These are phyloP conservation scores for Heteromurus nitidus DNA, from an alignment of 2,888 invertebrate genomes.

Conservation along the genomic window DNA sequence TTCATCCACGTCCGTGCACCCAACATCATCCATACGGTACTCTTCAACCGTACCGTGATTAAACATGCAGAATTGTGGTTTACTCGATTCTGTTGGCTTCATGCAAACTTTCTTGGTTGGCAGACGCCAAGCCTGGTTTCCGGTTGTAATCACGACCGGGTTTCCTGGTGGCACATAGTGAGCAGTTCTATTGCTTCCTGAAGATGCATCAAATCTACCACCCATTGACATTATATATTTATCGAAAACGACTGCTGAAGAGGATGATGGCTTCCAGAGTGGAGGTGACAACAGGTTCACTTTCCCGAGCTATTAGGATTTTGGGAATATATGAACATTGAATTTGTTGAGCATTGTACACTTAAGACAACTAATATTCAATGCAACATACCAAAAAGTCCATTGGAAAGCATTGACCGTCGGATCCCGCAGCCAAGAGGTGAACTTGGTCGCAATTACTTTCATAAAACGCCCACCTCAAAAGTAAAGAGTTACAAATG, in stretches of 20 bases:
- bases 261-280: neutral
- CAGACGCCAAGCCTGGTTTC: slow-evolving; percentile 28
- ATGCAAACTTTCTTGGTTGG: slow-evolving; percentile 25
- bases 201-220: neutral
- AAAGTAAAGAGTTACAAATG: neutral
- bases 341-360: neutral
- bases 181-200: neutral
- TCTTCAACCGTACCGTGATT: slow-evolving; percentile 24
- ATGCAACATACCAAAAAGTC: slow-evolving; percentile 31
- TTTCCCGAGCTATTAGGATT: slow-evolving; percentile 33
- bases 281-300: slow-evolving; percentile 25
- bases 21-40: slow-evolving; percentile 17
- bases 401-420: slow-evolving; percentile 39
- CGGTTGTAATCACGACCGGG: slow-evolving; percentile 38
- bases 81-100: slow-evolving; percentile 10
- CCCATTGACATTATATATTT: slow-evolving; percentile 7
- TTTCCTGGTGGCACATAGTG: slow-evolving; percentile 25
- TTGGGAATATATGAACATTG: neutral
- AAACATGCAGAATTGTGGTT: slow-evolving; percentile 31
- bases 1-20: slow-evolving; percentile 37
- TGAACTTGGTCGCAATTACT: slow-evolving; percentile 18
- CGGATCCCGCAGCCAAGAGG: slow-evolving; percentile 27
- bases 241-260: slow-evolving; percentile 26
- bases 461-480: slow-evolving; percentile 59
- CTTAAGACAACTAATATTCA: neutral